Conservation (phyloP, 2,888 invertebrate species). For the Notodonta dromedarius region DNA sequence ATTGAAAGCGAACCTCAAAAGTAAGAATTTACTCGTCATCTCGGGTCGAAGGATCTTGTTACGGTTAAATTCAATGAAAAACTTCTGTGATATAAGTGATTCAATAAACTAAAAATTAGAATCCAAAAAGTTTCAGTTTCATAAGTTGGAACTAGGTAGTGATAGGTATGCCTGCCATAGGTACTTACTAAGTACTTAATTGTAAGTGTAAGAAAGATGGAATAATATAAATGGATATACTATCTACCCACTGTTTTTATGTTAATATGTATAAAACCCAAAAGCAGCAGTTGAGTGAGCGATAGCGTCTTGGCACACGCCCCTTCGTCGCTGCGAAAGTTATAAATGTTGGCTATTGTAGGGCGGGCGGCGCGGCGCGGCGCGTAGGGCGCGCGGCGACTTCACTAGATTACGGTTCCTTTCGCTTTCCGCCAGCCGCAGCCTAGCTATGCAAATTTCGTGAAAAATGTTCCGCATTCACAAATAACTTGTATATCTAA, state of each 20-base stretch:
- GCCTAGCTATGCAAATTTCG: constrained; percentile 62
- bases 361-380: constrained; percentile 3
- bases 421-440: constrained; percentile 45
- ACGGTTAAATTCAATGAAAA: too few species aligned
- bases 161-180: too few species aligned
- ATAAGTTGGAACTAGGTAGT: too few species aligned
- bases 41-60: neutral
- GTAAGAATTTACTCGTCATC: neutral
- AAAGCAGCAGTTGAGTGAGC: constrained; percentile 21
- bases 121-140: too few species aligned
- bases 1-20: neutral
- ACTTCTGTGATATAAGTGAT: too few species aligned
- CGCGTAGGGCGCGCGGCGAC: constrained; percentile 19
- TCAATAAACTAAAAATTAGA: too few species aligned
- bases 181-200: too few species aligned
- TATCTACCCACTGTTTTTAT: constrained; percentile 1
- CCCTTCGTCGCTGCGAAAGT: constrained; percentile 26
- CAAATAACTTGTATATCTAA: constrained; percentile 25
- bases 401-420: constrained; percentile 47
- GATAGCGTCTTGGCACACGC: constrained; percentile 12
- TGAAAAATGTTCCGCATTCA: constrained; percentile 52
- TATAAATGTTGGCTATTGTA: constrained; percentile 40
- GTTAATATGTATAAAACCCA: constrained; percentile 4
- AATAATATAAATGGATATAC: neutral
- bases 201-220: too few species aligned